Conservation (phyloP, 2,888 invertebrate genomes). For the Saturnia pavonia region DNA sequence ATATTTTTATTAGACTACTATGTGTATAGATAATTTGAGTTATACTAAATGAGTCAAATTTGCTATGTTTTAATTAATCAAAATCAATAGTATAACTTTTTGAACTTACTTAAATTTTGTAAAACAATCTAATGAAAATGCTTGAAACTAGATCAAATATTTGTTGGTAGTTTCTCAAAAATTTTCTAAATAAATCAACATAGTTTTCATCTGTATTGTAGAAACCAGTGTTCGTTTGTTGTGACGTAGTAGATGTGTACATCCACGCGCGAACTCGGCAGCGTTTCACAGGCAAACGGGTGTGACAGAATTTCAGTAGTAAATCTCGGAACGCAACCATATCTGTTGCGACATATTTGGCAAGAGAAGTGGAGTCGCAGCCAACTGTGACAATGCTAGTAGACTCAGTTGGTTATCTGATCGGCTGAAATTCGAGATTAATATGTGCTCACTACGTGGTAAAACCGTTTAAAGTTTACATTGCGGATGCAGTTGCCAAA, state of each 20-base stretch:
- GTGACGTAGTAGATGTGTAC: constrained; percentile 17
- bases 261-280: constrained; percentile 16
- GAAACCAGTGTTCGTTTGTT: background rate
- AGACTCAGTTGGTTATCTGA: constrained; percentile 46
- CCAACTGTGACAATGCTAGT: constrained; percentile 72
- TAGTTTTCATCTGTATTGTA: constrained; percentile 30
- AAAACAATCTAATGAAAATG: constrained; percentile 31
- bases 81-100: constrained; percentile 24
- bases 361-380: constrained; percentile 60
- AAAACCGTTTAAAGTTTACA: constrained; percentile 25
- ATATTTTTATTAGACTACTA: too few species aligned
- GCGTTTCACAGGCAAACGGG: constrained; percentile 35
- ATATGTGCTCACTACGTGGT: constrained; percentile 43
- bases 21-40: too few species aligned
- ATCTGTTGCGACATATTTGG: constrained; percentile 77
- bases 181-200: constrained; percentile 55
- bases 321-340: constrained; percentile 53
- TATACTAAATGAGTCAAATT: too few species aligned
- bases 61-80: background rate
- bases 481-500: constrained; percentile 21
- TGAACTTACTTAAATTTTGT: constrained; percentile 20
- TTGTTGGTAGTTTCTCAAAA: constrained; percentile 41
- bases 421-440: constrained; percentile 52
- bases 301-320: constrained; percentile 65
- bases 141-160: constrained; percentile 32